Evolutionary conservation across 2,113 vertebrate genomes (phyloP), one percentile per base, ranked within the genome.

Genomic region (Pionites leucogaster): DNA sequence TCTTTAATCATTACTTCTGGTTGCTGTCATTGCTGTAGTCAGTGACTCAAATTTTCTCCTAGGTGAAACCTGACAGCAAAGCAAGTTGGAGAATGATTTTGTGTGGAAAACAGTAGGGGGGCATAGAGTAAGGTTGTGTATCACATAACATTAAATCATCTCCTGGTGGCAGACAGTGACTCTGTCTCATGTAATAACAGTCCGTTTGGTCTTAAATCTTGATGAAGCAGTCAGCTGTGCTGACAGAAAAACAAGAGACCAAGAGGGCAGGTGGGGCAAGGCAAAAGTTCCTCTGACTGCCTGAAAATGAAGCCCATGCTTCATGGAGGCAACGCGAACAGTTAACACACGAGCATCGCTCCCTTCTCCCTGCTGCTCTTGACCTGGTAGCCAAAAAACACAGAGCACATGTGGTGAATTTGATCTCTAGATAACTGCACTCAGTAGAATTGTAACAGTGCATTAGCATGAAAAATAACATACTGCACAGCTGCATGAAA

Each of bases 101-200:
- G 93, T 86, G 84, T 64, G 83, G 94, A 92, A 97, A 96, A 88
- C 94, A 88, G 87, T 55, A 90, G 92, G 96, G 84, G 89, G 88
- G 86, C 78, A 77, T n/a, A 89, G 92, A 94, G 93, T 93, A 91
- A 92, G 94, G 88, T 39, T 96, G 93, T 69, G 86, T 95, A 97
- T 95, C 95, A 97, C 91, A 97, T 96, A 97, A 88, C 90, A 96
- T 97, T 93, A 96, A 86, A 95, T 83, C 83, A 93, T 96, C 96
- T 97, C 94, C 96, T 91, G 91, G 96, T 95, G 96, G 90, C 90
- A 95, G 96, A 96, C 92, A 89, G 93, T 91, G 95, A 96, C 91
- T 95, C 92, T 92, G 88, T 96, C 95, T 97, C 96, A 90, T 94
- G 78, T 78, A 95, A 86, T 96, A 96, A 96, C 76, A 88, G 86